Evolutionary conservation across 2,113 vertebrate genomes (phyloP), one percentile per base, ranked within the genome.

Genomic region (Tachysurus fulvidraco): DNA sequence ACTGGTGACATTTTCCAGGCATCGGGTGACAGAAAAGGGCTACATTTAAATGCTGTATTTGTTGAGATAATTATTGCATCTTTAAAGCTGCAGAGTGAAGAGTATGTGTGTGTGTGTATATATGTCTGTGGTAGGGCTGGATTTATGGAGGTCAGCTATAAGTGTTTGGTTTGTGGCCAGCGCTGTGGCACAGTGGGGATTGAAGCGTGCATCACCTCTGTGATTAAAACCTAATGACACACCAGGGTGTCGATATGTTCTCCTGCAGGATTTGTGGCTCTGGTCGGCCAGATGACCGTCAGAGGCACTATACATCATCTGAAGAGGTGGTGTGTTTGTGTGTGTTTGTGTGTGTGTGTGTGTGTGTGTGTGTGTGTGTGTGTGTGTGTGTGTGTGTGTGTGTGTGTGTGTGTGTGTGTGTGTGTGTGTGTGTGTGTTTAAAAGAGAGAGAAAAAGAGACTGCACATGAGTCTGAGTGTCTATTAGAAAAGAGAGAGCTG

Each of bases 151-250:
- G 89, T 89, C 90, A 88, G 89, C 90, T 92, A 85, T 88, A 90
- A 87, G 79, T 87, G 88, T 90, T 90, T 91, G 91, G 93, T 89
- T 86, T 52, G 87, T 92, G 91, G 91, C 91, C 92, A 92, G 90
- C 85, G 81, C 67, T 69, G 69, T 60, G 30, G 74, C 74, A 62
- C 76, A 44, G 73, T 69, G 88, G 76, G 83, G 91, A 94, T 93
- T 94, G 92, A 93, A 94, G 92, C 78, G 87, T 90, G 89, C 86
- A 88, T 94, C 91, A 91, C 91, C 88, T 52, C 84, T 78, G 65
- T 95, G 94, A 95, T 95, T 94, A 94, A 94, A 92, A 90, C 91
- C 91, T 93, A 94, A 95, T 93, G 94, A 94, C 92, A 93, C 92
- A 91, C 90, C 88, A 57, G 83, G 91, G 91, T 94, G 93, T 94